Base-by-base conservation (phyloP, 64 coral and sea anemone species). In the Hydrozoanthus tunicans region DNA sequence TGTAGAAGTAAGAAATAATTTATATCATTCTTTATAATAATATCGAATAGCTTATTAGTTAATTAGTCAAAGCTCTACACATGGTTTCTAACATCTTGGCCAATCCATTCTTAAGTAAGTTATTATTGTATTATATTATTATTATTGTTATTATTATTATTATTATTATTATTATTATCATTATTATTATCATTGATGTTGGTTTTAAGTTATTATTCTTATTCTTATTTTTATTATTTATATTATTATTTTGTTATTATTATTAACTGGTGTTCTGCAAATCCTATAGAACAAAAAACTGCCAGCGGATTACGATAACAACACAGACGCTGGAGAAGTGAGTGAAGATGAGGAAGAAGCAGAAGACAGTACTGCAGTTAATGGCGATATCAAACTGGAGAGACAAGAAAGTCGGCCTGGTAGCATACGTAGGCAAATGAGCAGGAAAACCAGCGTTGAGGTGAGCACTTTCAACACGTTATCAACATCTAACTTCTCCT, bases 261-360 rank as follows among this genome's bases (percentile, higher is more conserved):
- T 43, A 43, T 43, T 43, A 43, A 43, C 74, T 73, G 5, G n/a
- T 26, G 73, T 6, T 61, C 23, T 71, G 53, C 23, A 59, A 81
- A 59, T 59, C 3, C 79, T 70, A 23, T 74, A 99, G 97, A 96
- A 99, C 67, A 99, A 99, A 65, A 99, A 96, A 54, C 84, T 99
- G 15, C 92, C 94, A 3, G 11, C 75, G n/a, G 82, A 79, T 85
- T 68, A 80, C 10, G 94, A 95, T 64, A 93, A 96, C 24, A 78
- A 89, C 32, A 80, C 92, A 74, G 97, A 97, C 51, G 58, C 83
- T 25, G 95, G 95, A 58, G 95, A 97, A 83, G 95, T 97, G 59
- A 97, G 95, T 56, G 92, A 97, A 43, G 95, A 97, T 15, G 95
- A 94, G 1, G 95, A 97, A 4, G 91, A 93, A 1, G 54, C 86